Conservation (phyloP, 35 echinoderm and acorn worm species). For the Stichopus chloronotus region DNA sequence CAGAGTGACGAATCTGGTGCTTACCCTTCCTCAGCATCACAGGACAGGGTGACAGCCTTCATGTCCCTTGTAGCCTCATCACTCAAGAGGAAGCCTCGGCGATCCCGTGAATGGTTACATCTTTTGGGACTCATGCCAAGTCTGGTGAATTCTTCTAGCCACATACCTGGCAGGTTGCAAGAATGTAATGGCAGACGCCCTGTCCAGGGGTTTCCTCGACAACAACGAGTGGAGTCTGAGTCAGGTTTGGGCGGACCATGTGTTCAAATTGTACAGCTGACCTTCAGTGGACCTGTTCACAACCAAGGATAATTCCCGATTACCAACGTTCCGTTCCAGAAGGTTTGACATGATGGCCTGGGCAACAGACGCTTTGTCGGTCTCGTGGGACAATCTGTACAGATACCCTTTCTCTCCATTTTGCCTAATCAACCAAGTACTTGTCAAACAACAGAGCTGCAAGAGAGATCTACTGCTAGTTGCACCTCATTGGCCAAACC, state of each 20-base stretch:
- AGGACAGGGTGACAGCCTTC: background rate
- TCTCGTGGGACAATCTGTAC: constrained; percentile 29
- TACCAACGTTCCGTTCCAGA: background rate
- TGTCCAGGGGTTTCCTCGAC: constrained; percentile 1
- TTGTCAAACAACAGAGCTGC: background rate
- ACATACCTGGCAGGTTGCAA: constrained; percentile 20
- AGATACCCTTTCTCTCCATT: background rate
- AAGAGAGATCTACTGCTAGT: constrained; percentile 15
- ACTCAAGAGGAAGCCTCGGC: no score
- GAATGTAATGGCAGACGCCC: constrained; percentile 27
- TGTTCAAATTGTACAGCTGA: background rate
- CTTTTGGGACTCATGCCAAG: constrained; percentile 9
- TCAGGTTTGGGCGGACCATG: constrained; percentile 15
- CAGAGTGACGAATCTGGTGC: background rate
- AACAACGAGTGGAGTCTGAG: constrained; percentile 25
- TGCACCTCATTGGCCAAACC: background rate
- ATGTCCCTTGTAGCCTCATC: no score
- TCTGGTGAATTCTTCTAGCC: constrained; percentile 1
- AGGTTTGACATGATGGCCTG: constrained; percentile 1
- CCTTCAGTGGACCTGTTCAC: background rate
- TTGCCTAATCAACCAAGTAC: constrained; percentile 3
- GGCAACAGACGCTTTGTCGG: constrained; percentile 39
- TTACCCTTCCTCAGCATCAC: constrained; percentile 14
- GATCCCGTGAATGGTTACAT: no score
- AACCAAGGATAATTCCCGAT: background rate